A percentile compares a stretch with the other conserved stretches of the same genome.
Evolutionary conservation across 1,140 invertebrate species (phyloP).

Genomic region (Hirudo medicinalis): DNA sequence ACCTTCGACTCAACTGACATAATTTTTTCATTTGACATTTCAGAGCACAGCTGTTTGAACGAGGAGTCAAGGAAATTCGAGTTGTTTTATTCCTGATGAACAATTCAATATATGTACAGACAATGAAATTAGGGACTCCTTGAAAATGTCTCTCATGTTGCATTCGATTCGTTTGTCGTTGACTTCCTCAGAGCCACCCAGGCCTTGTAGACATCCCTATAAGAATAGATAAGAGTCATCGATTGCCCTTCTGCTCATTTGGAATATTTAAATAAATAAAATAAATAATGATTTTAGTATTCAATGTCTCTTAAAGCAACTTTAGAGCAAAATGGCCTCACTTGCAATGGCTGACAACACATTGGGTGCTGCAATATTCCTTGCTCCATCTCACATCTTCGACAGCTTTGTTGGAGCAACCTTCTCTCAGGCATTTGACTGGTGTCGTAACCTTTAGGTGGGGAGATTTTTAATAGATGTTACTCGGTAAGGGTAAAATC

Average conservation of each 20-base stretch:
- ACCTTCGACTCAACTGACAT: neutral
- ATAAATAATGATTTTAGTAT: no score
- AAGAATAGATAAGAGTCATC: slow-evolving; percentile 29
- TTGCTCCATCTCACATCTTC: slow-evolving; percentile 88
- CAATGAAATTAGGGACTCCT: no score
- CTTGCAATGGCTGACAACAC: slow-evolving; percentile 85
- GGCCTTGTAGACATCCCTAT: slow-evolving; percentile 72
- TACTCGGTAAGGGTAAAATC: no score
- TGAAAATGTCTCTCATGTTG: neutral
- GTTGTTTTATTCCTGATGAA: no score
- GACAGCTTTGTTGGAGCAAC: slow-evolving; percentile 76
- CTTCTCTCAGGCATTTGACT: slow-evolving; percentile 61
- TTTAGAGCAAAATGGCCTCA: slow-evolving; percentile 25
- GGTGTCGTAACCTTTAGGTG: neutral
- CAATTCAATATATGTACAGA: no score
- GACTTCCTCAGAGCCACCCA: slow-evolving; percentile 64
- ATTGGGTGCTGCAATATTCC: slow-evolving; percentile 93
- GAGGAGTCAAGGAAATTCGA: neutral
- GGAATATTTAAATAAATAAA: no score
- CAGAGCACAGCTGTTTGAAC: slow-evolving; percentile 10
- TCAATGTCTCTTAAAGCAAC: no score
- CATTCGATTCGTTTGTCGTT: neutral
- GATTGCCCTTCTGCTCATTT: neutral
- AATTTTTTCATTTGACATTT: neutral
- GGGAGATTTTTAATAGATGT: no score